Evolutionary conservation across 2,797 vertebrate species (phyloP), one percentile per base, ranked within the genome.

Genomic region (Gallinago solitaria): DNA sequence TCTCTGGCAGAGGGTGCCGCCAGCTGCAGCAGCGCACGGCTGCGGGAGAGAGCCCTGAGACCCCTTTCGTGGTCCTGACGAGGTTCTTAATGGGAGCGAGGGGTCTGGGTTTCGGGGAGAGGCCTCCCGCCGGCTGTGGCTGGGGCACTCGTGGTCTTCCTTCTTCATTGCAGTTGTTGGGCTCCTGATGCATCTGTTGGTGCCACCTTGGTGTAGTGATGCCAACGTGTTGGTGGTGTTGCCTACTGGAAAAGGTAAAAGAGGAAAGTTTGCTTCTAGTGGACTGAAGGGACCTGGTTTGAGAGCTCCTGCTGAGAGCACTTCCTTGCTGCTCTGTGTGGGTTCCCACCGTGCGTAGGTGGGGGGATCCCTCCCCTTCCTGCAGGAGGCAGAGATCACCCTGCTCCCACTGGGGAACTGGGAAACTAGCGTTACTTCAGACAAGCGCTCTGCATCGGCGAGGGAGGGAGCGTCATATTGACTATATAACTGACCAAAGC

Each of bases 141-240:
- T 7, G 79, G 14, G 39, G 17, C 24, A 0, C 51, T 48, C 8
- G 2, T 10, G 5, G 9, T 7, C 21, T 30, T 69, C 30, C 3
- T 4, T n/a, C 16, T 21, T 41, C 1, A 0, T 3, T 50, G 32
- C 4, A 4, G 11, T 16, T 61, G 14, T 21, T 27, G 56, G 15
- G 3, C 43, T 54, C 53, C 27, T 25, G 33, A 3, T 28, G 37
- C 28, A 2, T 43, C 16, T 0, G 5, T 16, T 16, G 21, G 41
- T 57, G 54, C 50, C 21, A 2, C 4, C 47, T 47, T 23, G 4
- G 9, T 4, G 28, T 6, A 3, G 64, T 0, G 3, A 12, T 21
- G 9, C 19, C 57, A 9, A 6, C 0, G 4, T 28, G 25, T 16
- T 43, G 41, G 5, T 19, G 0, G 5, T 19, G 0, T 45, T 71